Base-by-base conservation (phyloP, 2,888 invertebrate species). In the Hyposoter dolosus region DNA sequence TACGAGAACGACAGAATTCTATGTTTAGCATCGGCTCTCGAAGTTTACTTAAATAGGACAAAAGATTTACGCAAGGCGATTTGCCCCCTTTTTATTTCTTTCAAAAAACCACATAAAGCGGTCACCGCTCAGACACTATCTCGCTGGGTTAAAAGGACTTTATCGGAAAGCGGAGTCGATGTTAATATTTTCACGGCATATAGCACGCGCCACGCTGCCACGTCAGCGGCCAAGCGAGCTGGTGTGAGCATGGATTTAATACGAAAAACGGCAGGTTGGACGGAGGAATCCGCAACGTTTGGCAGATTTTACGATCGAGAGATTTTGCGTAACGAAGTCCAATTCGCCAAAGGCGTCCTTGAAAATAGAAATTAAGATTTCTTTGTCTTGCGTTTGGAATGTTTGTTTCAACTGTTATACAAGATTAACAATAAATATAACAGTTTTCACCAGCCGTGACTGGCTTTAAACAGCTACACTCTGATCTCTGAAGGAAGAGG, bases 191-290 rank as follows among this genome's bases (percentile, higher is more conserved):
- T 85, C 40, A 23, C 82, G 15, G 88, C 86, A 3, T 83, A 87
- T 56, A 85, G 83, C 50, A 89, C 84, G 12, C 81, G 86, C 10
- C 89, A 88, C 74, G 87, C 86, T 19, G 80, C 86, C 5, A 87
- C 88, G 0, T 89, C 85, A 10, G 84, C 83, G 4, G 88, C 86
- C 3, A 47, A 66, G 9, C 56, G 65, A 9, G 85, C 78, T 40
- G 87, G n/a, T n/a, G n/a, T n/a, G n/a, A n/a, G n/a, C n/a, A n/a
- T n/a, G n/a, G n/a, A n/a, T n/a, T n/a, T n/a, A n/a, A n/a, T n/a
- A n/a, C n/a, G n/a, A n/a, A n/a, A n/a, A n/a, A n/a, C n/a, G n/a
- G n/a, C n/a, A n/a, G n/a, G n/a, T n/a, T n/a, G n/a, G n/a, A n/a
- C n/a, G n/a, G n/a, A n/a, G n/a, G n/a, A n/a, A n/a, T n/a, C 88